Base-by-base conservation (phyloP, 2,797 vertebrate species). In the Lepus oiostolus region DNA sequence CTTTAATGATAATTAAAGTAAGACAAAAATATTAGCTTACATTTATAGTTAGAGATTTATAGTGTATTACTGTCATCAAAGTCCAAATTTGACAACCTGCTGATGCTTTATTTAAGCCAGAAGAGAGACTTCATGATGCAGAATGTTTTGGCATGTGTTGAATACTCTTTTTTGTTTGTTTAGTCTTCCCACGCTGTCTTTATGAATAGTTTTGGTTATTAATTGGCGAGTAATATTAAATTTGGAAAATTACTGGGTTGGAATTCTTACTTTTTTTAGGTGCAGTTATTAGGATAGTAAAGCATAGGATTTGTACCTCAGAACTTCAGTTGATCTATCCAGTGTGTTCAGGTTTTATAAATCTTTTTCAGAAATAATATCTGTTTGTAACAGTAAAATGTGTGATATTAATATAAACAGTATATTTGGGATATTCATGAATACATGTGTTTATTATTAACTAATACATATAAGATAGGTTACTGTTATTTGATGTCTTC, bases 401-500 rank as follows among this genome's bases (percentile, higher is more conserved):
- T 93, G 38, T 88, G 42, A 62, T 94, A 85, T 38, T 32, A 85
- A 0, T 88, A 82, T 96, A 95, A 92, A 74, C 74, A 97, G 75
- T 79, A 52, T 88, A 95, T 72, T 90, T 19, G 95, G 54, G 32
- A 26, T 95, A 71, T 95, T 85, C 60, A 80, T 71, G 87, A 68
- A 85, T 94, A 94, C 2, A 19, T 93, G 42, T 95, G 74, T 89
- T 95, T 85, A 77, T 26, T 92, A 94, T 42, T 96, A 90, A 87
- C 30, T 95, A 86, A 76, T 90, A 91, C 90, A 95, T 70, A 82
- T 79, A 91, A 93, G 91, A n/a, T 90, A 95, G 83, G 70, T 82
- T 70, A 89, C 50, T 96, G 35, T 75, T 93, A 89, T 75, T 95
- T 86, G 38, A 72, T 95, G 71, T 93, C 26, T 95, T 93, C 30